Evolutionary conservation across 2,797 vertebrate genomes (phyloP), one percentile per base, ranked within the genome.

Genomic region (Enteromius argenteus): DNA sequence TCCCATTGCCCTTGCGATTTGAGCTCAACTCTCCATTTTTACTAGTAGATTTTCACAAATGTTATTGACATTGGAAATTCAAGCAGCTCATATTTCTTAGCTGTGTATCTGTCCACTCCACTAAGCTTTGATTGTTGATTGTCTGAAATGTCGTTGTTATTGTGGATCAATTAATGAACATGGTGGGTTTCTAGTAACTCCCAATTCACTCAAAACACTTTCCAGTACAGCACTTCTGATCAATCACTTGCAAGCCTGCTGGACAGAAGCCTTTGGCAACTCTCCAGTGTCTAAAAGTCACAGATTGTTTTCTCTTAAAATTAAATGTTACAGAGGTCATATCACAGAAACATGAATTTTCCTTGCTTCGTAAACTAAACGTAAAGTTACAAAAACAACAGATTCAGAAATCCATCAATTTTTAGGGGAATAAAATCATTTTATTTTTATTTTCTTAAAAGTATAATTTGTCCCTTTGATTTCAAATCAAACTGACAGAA

Each of bases 1-100:
- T 51, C 39, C 44, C 30, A 19, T 58, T 68, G 71, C 71, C 51
- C 71, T 81, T 46, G 58, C 6, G 51, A 58, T 81, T 86, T 84
- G 67, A 85, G 86, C 89, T 85, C 23, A 30, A 44, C 23, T 66
- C 76, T 8, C 5, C 49, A 2, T 39, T 67, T 46, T 30, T 64
- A 17, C 39, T 19, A 64, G 15, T 1, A 39, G 6, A 15, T n/a
- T 37, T 53, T 21, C 73, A 56, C 32, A 56, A 32, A 56, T 4
- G 32, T 75, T 56, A 37, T 75, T n/a, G 32, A 75, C 21, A 23
- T 9, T 37, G 51, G 21, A 75, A 56, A 75, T 51, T 35, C 49
- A 74, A 19, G 49, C 19, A 7, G 51, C 30, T 75, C 49, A 75
- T 37, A 15, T 75, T 35, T 14, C 32, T 15, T 32, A 30, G 5